Conservation (phyloP, 2,113 vertebrate genomes). For the Varanus komodoensis region DNA sequence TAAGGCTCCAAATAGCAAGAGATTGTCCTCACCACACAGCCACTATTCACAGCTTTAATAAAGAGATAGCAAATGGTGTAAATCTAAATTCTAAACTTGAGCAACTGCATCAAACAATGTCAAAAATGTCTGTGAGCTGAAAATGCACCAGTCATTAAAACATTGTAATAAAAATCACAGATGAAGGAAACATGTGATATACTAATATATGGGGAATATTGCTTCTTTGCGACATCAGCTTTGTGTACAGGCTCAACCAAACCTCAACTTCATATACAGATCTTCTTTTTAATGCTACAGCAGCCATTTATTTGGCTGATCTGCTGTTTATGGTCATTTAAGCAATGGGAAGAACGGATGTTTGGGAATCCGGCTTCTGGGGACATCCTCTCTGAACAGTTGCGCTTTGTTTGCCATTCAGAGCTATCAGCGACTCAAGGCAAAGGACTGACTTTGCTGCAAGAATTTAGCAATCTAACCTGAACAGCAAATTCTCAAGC, state of each 20-base stretch:
- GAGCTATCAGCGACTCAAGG: neutral
- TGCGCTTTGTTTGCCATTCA: neutral
- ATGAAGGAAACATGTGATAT: neutral
- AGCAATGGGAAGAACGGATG: neutral
- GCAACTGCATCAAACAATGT: rapidly evolving
- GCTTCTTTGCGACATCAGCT: neutral
- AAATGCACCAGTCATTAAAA: neutral
- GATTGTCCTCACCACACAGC: neutral
- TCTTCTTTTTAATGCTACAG: neutral
- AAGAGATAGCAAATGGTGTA: neutral
- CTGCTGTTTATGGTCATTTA: neutral
- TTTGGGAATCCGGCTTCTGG: neutral
- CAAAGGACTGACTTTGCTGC: neutral
- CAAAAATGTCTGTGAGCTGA: rapidly evolving
- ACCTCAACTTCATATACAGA: rapidly evolving
- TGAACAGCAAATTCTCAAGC: neutral
- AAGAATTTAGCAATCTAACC: rapidly evolving
- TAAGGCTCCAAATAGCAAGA: neutral
- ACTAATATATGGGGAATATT: neutral
- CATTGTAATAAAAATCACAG: neutral
- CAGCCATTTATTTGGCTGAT: neutral
- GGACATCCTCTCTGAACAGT: neutral
- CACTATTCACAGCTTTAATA: neutral
- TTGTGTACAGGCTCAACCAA: neutral
- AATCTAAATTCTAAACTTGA: neutral